These are phyloP conservation scores for Stegostoma tigrinum DNA, from an alignment of 2,113 vertebrate genomes.

Conservation along the genomic window DNA sequence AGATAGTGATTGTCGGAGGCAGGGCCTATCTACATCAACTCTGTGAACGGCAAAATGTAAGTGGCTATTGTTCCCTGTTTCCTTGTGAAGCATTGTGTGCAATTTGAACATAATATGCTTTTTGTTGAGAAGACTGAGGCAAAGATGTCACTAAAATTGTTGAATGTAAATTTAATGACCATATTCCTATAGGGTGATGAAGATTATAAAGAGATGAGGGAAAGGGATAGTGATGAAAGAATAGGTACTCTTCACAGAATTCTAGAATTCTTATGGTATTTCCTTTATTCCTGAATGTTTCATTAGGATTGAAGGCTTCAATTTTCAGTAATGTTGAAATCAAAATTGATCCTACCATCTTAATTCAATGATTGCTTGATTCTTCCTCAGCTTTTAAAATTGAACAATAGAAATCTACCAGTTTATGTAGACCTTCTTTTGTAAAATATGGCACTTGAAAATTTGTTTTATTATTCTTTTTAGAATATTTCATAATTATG, in stretches of 20 bases:
- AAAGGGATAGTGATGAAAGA: not conserved
- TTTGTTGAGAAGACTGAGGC: not conserved
- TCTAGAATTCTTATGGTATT: not conserved
- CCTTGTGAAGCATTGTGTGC: not conserved
- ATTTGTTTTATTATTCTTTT: not conserved
- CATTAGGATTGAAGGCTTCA: not conserved
- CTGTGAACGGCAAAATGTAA: conserved; percentile 52
- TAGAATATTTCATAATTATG: not conserved
- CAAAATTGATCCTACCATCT: not conserved
- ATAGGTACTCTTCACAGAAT: not conserved
- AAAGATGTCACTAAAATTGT: not conserved
- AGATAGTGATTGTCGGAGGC: conserved; percentile 73
- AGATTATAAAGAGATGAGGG: not conserved
- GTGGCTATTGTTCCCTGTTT: not conserved
- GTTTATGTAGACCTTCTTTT: not conserved
- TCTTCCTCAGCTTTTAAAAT: not conserved
- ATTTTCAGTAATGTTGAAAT: not conserved
- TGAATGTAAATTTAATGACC: not conserved
- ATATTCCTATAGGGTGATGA: not conserved
- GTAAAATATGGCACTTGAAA: not conserved
- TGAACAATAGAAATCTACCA: not conserved
- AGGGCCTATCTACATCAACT: conserved; percentile 71
- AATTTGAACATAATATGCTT: not conserved
- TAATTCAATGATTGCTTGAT: not conserved
- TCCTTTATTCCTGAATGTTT: not conserved